phyloP scores from a whole-genome alignment of 2,113 vertebrate genomes.

The Austrofundulus limnaeus region DNA sequence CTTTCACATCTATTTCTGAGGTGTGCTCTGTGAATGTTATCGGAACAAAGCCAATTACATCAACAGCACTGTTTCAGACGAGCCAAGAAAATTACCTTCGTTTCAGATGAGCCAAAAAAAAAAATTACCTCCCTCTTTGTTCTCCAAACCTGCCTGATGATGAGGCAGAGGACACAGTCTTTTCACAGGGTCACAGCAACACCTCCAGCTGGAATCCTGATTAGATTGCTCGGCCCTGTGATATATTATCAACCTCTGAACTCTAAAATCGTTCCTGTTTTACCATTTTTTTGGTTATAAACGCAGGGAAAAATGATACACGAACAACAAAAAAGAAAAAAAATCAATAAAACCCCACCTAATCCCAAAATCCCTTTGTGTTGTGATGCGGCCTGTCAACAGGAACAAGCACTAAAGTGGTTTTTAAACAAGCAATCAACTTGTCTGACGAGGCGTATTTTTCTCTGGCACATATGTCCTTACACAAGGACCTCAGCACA shows the following conservation, averaged over 20 bases:
- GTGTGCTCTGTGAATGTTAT: conserved; percentile 32
- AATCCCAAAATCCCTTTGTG: conserved; percentile 20
- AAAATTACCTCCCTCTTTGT: conserved; percentile 45
- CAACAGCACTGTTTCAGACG: conserved; percentile 22
- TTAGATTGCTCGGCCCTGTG: conserved; percentile 47
- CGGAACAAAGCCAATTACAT: conserved; percentile 45
- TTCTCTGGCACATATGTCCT: conserved; percentile 32
- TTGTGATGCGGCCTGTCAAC: conserved; percentile 27
- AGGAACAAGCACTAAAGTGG: conserved; percentile 25
- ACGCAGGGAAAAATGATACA: neutral
- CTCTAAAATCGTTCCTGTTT: conserved; percentile 16
- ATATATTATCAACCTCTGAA: conserved; percentile 49
- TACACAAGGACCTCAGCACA: conserved; percentile 26
- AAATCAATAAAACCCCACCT: neutral
- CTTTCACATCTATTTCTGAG: conserved; percentile 27
- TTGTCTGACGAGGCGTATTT: conserved; percentile 35
- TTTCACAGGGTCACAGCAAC: conserved; percentile 42
- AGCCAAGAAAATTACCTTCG: conserved; percentile 28
- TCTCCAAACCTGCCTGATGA: conserved; percentile 40
- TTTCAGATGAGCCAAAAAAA: conserved; percentile 40
- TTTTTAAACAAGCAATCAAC: conserved; percentile 50
- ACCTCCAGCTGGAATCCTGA: conserved; percentile 63
- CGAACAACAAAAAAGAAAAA: neutral
- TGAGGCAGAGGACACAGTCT: conserved; percentile 51
- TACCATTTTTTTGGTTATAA: neutral